Evolutionary conservation across 2,888 invertebrate genomes (phyloP).

Genomic region (Hyles lineata): DNA sequence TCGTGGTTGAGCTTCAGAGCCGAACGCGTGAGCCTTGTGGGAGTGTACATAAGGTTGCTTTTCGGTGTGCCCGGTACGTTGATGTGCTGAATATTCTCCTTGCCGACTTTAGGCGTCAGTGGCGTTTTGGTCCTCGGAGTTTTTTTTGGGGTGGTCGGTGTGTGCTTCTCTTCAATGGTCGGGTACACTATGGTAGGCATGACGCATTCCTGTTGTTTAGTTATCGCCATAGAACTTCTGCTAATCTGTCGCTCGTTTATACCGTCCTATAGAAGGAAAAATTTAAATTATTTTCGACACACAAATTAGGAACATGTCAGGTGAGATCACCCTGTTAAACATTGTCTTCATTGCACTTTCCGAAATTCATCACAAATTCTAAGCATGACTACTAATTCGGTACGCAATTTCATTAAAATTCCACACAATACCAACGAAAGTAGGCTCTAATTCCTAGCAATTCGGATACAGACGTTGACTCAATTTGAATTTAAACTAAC

Average conservation of each 20-base stretch:
- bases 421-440: conserved; percentile 9
- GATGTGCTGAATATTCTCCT: conserved; percentile 69
- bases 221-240: conserved; percentile 80
- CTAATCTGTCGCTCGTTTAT: conserved; percentile 79
- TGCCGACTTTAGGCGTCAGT: conserved; percentile 71
- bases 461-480: conserved; percentile 1
- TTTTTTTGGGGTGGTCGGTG: conserved; percentile 63
- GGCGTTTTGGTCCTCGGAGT: conserved; percentile 56
- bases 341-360: conserved; percentile 11
- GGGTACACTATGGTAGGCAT: conserved; percentile 52
- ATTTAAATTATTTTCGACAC: conserved; percentile 31
- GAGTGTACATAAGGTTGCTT: conserved; percentile 63
- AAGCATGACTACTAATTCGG: not conserved
- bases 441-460: conserved; percentile 7
- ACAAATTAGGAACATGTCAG: not conserved
- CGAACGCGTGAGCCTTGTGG: conserved; percentile 71
- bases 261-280: conserved; percentile 69
- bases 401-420: conserved; percentile 12
- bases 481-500: not conserved
- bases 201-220: conserved; percentile 48
- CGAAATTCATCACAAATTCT: conserved; percentile 7
- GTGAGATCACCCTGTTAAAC: conserved; percentile 11
- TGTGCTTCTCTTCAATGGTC: conserved; percentile 48
- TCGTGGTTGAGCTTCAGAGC: conserved; percentile 70
- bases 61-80: conserved; percentile 63